phyloP scores from a whole-genome alignment of 1,140 invertebrate species.

The Euura lappo region DNA sequence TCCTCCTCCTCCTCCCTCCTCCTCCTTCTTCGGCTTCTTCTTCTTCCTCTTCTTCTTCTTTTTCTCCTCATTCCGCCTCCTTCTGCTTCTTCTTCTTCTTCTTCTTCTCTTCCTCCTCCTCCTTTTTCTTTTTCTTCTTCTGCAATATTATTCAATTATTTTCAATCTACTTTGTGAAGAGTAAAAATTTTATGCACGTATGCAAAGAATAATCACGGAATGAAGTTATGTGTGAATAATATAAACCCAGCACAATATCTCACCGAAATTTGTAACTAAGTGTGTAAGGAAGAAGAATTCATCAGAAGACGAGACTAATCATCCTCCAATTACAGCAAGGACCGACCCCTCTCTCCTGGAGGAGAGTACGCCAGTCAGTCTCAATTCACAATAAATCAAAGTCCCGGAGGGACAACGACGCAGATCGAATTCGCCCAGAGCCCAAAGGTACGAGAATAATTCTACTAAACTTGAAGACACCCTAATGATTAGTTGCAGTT shows the following conservation, averaged over 20 bases:
- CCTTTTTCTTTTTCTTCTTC: not conserved
- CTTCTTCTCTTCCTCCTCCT: not conserved
- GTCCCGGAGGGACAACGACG: conserved; percentile 48
- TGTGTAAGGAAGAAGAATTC: too few species aligned
- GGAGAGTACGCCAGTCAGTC: conserved; percentile 54
- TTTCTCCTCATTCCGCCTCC: not conserved
- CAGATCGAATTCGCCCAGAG: conserved; percentile 52
- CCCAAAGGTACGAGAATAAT: conserved; percentile 48
- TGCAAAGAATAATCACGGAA: not conserved
- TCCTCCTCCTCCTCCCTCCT: too few species aligned
- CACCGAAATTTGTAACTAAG: too few species aligned
- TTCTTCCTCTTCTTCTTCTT: too few species aligned
- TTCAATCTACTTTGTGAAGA: too few species aligned
- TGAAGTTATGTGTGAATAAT: not conserved
- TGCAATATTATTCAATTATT: not conserved
- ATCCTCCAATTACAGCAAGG: conserved; percentile 55
- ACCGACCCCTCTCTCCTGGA: conserved; percentile 61
- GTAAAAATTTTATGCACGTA: not conserved
- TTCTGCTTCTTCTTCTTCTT: too few species aligned
- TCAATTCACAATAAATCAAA: conserved; percentile 45
- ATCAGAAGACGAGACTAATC: too few species aligned
- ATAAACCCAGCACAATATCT: too few species aligned
- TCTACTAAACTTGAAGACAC: conserved; percentile 30
- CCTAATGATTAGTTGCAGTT: conserved; percentile 14
- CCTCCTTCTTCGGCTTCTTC: too few species aligned